Conservation (phyloP, 37 sponge, comb jelly and placozoan species). For the Ianthella basta region DNA sequence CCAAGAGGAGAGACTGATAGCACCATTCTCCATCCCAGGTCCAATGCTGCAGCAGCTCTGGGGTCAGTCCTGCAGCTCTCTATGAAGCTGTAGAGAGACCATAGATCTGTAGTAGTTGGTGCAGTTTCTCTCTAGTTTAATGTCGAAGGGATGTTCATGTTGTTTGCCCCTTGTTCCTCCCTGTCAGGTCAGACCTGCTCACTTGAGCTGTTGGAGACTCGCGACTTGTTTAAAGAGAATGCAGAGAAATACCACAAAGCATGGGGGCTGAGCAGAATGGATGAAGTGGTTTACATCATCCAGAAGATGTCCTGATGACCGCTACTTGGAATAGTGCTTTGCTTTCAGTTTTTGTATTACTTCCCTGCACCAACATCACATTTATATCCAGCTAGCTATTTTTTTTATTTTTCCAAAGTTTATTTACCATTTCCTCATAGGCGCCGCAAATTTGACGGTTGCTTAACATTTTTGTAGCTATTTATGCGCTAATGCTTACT, state of each 20-base stretch:
- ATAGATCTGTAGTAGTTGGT: not conserved
- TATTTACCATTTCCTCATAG: no score
- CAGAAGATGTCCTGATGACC: not conserved
- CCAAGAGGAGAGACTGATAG: not conserved
- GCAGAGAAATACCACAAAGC: slow-evolving; percentile 27
- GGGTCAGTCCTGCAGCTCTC: not conserved
- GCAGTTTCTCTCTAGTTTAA: not conserved
- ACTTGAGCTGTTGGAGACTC: slow-evolving; percentile 33
- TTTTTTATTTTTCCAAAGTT: no score
- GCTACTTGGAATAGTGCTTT: no score
- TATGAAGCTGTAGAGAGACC: not conserved
- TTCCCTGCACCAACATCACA: no score
- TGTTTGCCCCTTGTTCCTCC: no score
- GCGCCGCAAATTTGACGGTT: no score
- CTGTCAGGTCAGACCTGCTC: slow-evolving; percentile 2
- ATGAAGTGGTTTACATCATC: not conserved
- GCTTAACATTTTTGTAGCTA: no score
- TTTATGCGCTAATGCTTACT: no score
- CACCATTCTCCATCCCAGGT: slow-evolving; percentile 45
- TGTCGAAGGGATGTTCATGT: no score
- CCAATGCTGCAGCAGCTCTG: slow-evolving; percentile 29
- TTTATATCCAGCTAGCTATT: no score
- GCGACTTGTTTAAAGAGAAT: not conserved
- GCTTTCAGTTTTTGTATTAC: no score
- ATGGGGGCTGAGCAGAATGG: slow-evolving; percentile 22